Percentiles rank a stretch among this genome's conserved stretches.
phyloP scores from a whole-genome alignment of 1,140 invertebrate species.

The Ostrea edulis region DNA sequence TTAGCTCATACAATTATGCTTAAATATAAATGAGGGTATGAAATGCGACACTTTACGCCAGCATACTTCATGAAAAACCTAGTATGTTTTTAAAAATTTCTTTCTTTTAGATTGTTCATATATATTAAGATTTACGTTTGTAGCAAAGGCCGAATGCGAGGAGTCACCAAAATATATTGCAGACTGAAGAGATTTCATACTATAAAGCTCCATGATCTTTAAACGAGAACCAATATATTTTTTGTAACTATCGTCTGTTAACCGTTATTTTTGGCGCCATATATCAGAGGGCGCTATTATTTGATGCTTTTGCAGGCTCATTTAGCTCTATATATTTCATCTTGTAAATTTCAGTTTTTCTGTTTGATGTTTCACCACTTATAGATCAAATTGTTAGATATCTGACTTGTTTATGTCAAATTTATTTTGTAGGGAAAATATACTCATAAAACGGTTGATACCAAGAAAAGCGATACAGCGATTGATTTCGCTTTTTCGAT shows the following conservation, averaged over 20 bases:
- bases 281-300: background rate
- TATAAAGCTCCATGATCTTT: background rate
- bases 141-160: too few species aligned
- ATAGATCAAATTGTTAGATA: background rate
- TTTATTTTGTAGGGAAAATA: background rate
- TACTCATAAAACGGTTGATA: background rate
- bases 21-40: too few species aligned
- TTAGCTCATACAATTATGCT: too few species aligned
- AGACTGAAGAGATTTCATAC: background rate
- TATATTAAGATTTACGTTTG: too few species aligned
- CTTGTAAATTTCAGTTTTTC: background rate
- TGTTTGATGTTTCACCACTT: background rate
- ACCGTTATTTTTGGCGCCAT: constrained; percentile 15
- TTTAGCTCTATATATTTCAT: background rate
- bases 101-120: too few species aligned
- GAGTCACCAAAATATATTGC: background rate
- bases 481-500: too few species aligned
- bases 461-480: background rate
- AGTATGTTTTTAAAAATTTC: too few species aligned
- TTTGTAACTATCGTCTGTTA: background rate
- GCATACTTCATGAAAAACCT: too few species aligned
- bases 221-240: background rate
- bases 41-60: too few species aligned
- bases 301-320: background rate
- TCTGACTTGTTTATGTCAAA: background rate